Conservation (phyloP, 2,888 invertebrate species). For the Taenaris catops region DNA sequence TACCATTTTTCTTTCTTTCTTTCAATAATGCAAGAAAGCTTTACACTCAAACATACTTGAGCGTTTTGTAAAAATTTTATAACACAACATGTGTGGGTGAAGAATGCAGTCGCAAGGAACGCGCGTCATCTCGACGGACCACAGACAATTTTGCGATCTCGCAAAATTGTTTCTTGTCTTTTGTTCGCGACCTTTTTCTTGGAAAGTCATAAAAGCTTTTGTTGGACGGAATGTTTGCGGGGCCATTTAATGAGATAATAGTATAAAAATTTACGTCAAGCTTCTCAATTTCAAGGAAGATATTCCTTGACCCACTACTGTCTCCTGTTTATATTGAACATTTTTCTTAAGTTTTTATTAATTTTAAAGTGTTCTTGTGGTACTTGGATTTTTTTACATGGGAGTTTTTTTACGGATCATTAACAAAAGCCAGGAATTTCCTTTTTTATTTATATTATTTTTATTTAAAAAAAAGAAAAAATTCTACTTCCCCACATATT, state of each 20-base stretch:
- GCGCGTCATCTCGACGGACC: conserved; percentile 17
- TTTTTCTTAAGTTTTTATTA: no score
- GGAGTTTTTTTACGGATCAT: no score
- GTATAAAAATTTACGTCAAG: conserved; percentile 5
- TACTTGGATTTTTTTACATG: no score
- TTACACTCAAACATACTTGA: background rate
- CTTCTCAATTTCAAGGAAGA: background rate
- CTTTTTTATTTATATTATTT: no score
- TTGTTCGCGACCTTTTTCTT: conserved; percentile 16
- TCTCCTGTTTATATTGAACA: no score
- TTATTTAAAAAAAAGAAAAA: no score
- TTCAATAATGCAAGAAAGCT: no score
- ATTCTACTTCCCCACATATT: no score
- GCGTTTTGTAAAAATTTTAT: background rate
- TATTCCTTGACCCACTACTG: background rate
- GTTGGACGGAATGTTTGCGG: conserved; percentile 16
- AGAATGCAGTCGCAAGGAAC: conserved; percentile 24
- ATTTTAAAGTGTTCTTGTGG: no score
- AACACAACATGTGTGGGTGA: conserved; percentile 10
- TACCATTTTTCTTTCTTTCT: no score
- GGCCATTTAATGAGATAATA: conserved; percentile 14
- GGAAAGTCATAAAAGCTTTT: conserved; percentile 20
- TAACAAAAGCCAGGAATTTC: no score
- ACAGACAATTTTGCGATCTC: conserved; percentile 19
- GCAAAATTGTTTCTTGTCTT: conserved; percentile 21